Percentiles rank a stretch among this genome's conserved stretches.
Evolutionary conservation across 2,113 vertebrate genomes (phyloP).

Genomic region (Struthidea cinerea): DNA sequence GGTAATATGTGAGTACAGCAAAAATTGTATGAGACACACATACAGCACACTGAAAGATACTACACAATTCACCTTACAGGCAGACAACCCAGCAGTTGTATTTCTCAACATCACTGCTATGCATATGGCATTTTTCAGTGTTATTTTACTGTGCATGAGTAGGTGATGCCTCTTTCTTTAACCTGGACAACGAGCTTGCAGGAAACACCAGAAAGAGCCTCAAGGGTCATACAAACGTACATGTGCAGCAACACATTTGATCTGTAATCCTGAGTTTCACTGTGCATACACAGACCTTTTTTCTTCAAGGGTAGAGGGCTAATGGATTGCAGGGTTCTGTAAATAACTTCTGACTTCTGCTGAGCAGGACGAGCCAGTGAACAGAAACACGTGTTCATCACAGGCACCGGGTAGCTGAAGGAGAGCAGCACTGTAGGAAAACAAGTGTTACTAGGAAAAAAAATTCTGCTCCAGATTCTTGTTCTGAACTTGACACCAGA

Average conservation of each 20-base stretch:
- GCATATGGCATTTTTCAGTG: background rate
- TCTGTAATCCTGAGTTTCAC: background rate
- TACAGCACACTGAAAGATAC: background rate
- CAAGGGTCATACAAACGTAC: background rate
- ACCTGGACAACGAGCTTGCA: background rate
- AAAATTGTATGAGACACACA: background rate
- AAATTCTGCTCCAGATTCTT: background rate
- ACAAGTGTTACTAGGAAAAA: constrained; percentile 20
- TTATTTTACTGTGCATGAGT: background rate
- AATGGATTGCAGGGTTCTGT: background rate
- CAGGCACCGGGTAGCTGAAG: background rate
- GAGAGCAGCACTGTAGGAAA: background rate
- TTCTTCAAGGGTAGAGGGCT: background rate
- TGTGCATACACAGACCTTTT: background rate
- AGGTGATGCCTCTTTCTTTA: background rate
- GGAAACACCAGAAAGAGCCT: background rate
- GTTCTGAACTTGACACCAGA: constrained; percentile 32
- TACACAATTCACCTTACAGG: background rate
- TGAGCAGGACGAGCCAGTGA: background rate
- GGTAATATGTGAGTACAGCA: background rate
- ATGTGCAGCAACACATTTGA: background rate
- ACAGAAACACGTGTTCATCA: background rate
- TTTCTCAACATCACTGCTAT: background rate
- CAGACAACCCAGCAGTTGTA: background rate
- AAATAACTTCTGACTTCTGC: background rate